A percentile compares a stretch with the other conserved stretches of the same genome.
Conservation (phyloP, 92 coral and sea anemone species). For the Plumapathes pennacea region DNA sequence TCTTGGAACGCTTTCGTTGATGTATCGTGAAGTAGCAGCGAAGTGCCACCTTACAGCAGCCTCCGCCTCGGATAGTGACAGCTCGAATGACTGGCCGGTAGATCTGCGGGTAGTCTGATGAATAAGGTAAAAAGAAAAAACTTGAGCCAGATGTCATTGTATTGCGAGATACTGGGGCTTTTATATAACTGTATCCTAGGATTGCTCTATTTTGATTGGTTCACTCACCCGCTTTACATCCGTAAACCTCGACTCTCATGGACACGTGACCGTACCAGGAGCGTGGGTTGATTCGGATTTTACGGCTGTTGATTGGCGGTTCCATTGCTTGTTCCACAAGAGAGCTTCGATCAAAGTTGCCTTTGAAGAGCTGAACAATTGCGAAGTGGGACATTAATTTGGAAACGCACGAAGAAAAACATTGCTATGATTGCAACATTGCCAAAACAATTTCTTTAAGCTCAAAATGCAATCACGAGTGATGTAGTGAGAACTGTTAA, state of each 20-base stretch:
- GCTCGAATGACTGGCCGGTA: constrained; percentile 64
- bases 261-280: constrained; percentile 72
- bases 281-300: constrained; percentile 60
- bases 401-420: too few species aligned
- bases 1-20: constrained; percentile 41
- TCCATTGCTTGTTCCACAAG: constrained; percentile 71
- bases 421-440: too few species aligned
- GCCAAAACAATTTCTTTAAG: too few species aligned
- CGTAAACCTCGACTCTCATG: constrained; percentile 83
- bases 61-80: constrained; percentile 45
- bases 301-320: constrained; percentile 65
- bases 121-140: neutral
- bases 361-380: constrained; percentile 66
- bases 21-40: constrained; percentile 68
- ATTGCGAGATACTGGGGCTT: neutral
- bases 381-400: too few species aligned
- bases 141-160: neutral
- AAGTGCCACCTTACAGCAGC: constrained; percentile 53
- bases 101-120: constrained; percentile 63
- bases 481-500: too few species aligned
- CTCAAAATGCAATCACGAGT: too few species aligned
- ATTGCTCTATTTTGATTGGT: neutral
- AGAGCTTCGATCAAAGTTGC: constrained; percentile 60
- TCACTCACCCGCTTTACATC: constrained; percentile 72
- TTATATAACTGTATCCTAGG: neutral